Conservation (phyloP, 2,888 invertebrate genomes). For the Melanophora roralis region DNA sequence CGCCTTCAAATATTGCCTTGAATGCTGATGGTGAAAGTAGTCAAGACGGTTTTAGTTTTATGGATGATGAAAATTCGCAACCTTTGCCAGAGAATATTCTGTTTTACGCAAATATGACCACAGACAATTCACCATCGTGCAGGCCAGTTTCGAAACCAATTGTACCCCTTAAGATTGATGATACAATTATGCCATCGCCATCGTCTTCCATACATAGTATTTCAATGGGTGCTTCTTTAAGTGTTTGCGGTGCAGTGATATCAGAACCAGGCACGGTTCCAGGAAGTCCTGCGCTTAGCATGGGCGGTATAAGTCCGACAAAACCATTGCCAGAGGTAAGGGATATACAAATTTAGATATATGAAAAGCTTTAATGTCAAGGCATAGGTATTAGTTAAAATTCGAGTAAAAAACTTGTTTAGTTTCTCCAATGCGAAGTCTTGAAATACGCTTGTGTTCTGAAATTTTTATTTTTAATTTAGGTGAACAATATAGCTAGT, state of each 20-base stretch:
- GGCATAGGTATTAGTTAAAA: too few species aligned
- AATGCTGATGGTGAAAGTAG: constrained; percentile 78
- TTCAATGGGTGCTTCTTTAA: constrained; percentile 53
- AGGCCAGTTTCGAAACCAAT: constrained; percentile 76
- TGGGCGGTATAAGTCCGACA: constrained; percentile 61
- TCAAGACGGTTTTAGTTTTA: constrained; percentile 80
- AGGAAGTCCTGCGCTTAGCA: constrained; percentile 15
- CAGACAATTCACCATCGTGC: constrained; percentile 75
- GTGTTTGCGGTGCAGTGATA: constrained; percentile 32
- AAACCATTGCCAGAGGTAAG: constrained; percentile 71
- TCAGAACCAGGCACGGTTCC: not conserved
- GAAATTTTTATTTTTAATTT: too few species aligned
- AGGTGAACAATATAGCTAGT: too few species aligned
- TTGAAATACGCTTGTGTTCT: too few species aligned
- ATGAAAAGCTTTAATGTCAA: too few species aligned
- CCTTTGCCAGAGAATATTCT: constrained; percentile 75
- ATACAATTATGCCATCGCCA: constrained; percentile 66
- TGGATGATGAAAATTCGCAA: constrained; percentile 78
- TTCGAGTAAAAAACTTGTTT: too few species aligned
- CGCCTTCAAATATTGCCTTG: constrained; percentile 55
- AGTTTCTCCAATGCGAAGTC: too few species aligned
- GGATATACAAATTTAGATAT: too few species aligned
- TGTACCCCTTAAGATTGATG: constrained; percentile 72
- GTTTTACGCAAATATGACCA: constrained; percentile 75
- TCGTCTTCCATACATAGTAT: constrained; percentile 66